Percentiles rank a stretch among this genome's conserved stretches.
These are phyloP conservation scores for Megalurothrips usitatus DNA, from an alignment of 2,888 invertebrate genomes.

Conservation along the genomic window DNA sequence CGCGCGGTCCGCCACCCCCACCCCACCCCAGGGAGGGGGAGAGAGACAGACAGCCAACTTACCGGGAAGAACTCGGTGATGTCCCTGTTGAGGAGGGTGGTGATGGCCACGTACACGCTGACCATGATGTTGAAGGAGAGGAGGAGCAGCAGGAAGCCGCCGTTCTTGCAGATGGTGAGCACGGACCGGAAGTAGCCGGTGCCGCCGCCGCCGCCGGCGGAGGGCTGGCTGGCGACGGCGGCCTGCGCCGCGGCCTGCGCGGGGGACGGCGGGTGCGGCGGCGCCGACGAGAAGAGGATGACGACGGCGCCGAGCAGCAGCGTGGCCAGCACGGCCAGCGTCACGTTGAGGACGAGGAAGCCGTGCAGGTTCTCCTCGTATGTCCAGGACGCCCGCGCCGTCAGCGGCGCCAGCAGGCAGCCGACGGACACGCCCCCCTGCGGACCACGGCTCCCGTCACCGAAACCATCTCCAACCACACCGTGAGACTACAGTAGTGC, in stretches of 20 bases:
- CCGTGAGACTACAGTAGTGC: too few relatives aligned
- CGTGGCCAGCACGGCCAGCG: background rate
- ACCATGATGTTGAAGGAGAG: background rate
- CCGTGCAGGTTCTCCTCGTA: background rate
- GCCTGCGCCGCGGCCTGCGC: background rate
- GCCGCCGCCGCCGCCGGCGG: background rate
- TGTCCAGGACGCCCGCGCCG: background rate
- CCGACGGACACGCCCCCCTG: slow-evolving; percentile 3
- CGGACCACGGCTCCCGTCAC: background rate
- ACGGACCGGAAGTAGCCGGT: background rate
- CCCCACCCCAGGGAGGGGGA: too few relatives aligned
- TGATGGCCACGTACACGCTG: slow-evolving; percentile 21
- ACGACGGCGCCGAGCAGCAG: background rate
- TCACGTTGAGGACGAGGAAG: background rate
- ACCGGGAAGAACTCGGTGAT: slow-evolving; percentile 8
- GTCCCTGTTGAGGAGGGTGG: slow-evolving; percentile 11
- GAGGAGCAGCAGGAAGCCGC: slow-evolving; percentile 1
- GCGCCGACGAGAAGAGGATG: background rate
- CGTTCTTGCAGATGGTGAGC: background rate
- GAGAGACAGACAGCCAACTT: background rate
- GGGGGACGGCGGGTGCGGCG: background rate
- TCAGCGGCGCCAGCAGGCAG: background rate
- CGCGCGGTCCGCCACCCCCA: too few relatives aligned
- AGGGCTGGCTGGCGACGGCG: background rate
- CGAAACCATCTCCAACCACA: too few relatives aligned